Conservation (phyloP, 23 tunicate genomes). For the Phallusia fumigata region DNA sequence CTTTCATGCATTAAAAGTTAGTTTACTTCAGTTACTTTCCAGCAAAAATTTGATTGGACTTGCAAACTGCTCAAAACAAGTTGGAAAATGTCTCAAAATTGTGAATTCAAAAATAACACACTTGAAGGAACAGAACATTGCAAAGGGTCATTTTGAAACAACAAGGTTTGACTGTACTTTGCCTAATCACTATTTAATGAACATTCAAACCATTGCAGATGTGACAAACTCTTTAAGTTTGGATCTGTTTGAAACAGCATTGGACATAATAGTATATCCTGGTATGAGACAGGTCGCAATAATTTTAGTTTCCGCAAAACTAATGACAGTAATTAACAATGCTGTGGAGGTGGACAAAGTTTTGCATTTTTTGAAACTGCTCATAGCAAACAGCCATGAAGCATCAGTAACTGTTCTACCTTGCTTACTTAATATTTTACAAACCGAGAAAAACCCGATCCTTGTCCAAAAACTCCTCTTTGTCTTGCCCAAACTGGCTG, state of each 20-base stretch:
- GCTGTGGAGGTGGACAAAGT: not conserved
- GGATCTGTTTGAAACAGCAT: not conserved
- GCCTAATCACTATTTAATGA: not conserved
- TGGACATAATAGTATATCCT: not conserved
- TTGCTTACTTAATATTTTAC: slow-evolving; percentile 20
- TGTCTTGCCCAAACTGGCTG: slow-evolving; percentile 35
- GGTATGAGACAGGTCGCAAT: not conserved
- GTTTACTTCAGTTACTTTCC: not conserved
- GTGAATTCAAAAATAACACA: not conserved
- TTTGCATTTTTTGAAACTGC: not conserved
- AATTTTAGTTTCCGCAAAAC: not conserved
- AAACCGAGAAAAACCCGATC: not conserved
- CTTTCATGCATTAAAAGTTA: slow-evolving; percentile 2
- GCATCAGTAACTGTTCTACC: slow-evolving; percentile 35
- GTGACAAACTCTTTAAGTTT: not conserved
- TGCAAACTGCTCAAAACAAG: not conserved
- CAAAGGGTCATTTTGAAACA: not conserved
- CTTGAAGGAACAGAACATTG: not conserved
- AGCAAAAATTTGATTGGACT: not conserved
- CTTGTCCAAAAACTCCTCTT: slow-evolving; percentile 6
- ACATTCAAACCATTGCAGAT: not conserved
- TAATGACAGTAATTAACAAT: not conserved
- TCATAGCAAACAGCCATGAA: not conserved
- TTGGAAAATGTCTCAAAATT: not conserved
- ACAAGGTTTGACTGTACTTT: not conserved